Base-by-base conservation (phyloP, 1,140 invertebrate species). In the Cydia strobilella region DNA sequence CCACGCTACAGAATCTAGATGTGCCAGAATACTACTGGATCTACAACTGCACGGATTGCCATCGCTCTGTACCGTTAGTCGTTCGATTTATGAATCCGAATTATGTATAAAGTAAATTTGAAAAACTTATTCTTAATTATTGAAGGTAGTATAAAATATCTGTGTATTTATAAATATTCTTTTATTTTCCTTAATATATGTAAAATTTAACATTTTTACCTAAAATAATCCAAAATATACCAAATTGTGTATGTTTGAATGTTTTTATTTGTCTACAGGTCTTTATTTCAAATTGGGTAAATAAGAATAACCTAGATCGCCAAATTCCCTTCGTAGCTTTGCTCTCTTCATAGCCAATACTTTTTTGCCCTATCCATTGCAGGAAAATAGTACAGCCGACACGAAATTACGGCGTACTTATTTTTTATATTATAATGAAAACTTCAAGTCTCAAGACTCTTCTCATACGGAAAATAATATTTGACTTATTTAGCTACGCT, bases 41-140 rank as follows among this genome's bases (percentile, higher is more conserved):
- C 39, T 80, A 80, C 65, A 75, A 75, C 31, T 82, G 82, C 72
- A 39, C 78, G 71, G 74, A 77, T 27, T 82, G 81, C 74, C 71
- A 79, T 39, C 79, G 18, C 66, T 69, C 48, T 74, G 81, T 82
- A 76, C 80, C 76, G 86, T 89, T 83, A 89, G 86, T 87, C 74
- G 20, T 42, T 39, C 35, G n/a, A 20, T 25, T 27, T 66, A 66
- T 63, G 13, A 18, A 51, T 7, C n/a, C n/a, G 12, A 54, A 54
- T 18, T 18, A 18, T 54, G n/a, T n/a, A 54, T 54, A n/a, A 45
- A 2, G 42, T 45, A 45, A 13, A 45, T 45, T 13, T 45, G 13
- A 45, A 45, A 45, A 31, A 0, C 31, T 4, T 5, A 31, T 31
- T 31, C 31, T 31, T 31, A 31, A 31, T 31, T 31, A 31, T 31